Conservation (phyloP, 2,888 invertebrate genomes). For the Gari tellinella region DNA sequence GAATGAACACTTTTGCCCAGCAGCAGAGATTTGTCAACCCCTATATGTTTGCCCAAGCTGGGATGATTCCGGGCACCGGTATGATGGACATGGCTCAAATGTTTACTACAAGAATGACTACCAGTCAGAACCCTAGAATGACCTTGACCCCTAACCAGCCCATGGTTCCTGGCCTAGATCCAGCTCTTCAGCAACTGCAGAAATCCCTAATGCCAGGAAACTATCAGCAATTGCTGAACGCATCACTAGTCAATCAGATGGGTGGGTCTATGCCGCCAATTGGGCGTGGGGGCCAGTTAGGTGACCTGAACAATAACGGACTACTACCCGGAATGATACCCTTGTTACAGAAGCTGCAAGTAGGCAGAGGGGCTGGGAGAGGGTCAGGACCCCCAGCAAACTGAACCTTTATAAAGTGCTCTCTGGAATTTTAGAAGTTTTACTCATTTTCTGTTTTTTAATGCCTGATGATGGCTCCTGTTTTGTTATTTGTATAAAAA, state of each 20-base stretch:
- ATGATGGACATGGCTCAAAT: slow-evolving; percentile 19
- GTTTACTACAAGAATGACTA: too few relatives aligned
- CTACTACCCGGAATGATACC: slow-evolving; percentile 51
- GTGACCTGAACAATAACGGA: slow-evolving; percentile 15
- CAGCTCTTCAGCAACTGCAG: not conserved
- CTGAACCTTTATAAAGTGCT: too few relatives aligned
- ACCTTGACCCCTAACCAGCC: too few relatives aligned
- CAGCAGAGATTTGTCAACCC: slow-evolving; percentile 37
- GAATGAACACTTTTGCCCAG: slow-evolving; percentile 13
- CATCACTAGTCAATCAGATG: not conserved
- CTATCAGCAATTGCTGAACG: too few relatives aligned
- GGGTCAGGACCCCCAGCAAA: not conserved
- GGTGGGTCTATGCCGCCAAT: slow-evolving; percentile 13
- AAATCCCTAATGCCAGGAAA: too few relatives aligned
- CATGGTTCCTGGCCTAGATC: too few relatives aligned
- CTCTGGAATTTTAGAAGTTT: too few relatives aligned
- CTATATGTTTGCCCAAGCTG: slow-evolving; percentile 22
- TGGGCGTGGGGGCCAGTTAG: slow-evolving; percentile 47
- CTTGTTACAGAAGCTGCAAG: slow-evolving; percentile 40
- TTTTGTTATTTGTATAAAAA: too few relatives aligned
- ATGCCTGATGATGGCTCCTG: too few relatives aligned
- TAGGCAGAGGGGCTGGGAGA: slow-evolving; percentile 35
- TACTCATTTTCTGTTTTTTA: too few relatives aligned
- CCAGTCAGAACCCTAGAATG: too few relatives aligned
- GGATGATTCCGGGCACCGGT: slow-evolving; percentile 30